Conservation (phyloP, 2,113 vertebrate genomes). For the Cyphomyrus discorhynchus region DNA sequence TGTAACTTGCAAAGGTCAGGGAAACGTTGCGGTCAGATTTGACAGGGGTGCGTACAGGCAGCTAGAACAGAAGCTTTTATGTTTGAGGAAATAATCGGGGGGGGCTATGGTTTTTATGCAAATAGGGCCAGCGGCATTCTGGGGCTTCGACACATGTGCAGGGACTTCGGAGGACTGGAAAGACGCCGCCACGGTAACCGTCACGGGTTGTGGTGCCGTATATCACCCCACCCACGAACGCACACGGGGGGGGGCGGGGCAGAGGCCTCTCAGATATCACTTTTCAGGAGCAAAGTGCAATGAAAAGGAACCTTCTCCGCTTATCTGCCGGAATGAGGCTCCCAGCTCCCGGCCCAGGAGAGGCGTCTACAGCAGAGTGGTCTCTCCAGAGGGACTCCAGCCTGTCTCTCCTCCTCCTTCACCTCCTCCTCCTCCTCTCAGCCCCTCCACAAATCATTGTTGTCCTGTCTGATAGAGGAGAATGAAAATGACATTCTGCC, state of each 20-base stretch:
- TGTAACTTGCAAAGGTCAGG: background rate
- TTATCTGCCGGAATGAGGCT: background rate
- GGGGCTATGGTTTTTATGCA: background rate
- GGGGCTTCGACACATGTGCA: background rate
- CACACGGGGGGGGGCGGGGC: background rate
- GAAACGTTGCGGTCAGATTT: background rate
- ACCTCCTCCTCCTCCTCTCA: background rate
- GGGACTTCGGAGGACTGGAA: too few species aligned
- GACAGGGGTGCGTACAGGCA: background rate
- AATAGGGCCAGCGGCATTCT: background rate
- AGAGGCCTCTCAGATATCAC: background rate
- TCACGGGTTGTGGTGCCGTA: background rate
- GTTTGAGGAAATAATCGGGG: background rate
- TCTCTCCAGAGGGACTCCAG: background rate
- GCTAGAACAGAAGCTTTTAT: background rate
- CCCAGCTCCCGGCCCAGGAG: background rate
- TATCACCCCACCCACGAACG: background rate
- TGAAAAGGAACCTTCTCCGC: background rate
- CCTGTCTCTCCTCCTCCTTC: background rate
- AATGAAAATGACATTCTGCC: constrained; percentile 32
- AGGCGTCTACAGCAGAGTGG: background rate
- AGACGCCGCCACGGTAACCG: background rate
- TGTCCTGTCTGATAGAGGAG: constrained; percentile 34
- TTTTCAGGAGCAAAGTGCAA: background rate
- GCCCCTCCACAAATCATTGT: constrained; percentile 9